Evolutionary conservation across 1,140 invertebrate species (phyloP), one percentile per base, ranked within the genome.

Genomic region (Planococcus citri): DNA sequence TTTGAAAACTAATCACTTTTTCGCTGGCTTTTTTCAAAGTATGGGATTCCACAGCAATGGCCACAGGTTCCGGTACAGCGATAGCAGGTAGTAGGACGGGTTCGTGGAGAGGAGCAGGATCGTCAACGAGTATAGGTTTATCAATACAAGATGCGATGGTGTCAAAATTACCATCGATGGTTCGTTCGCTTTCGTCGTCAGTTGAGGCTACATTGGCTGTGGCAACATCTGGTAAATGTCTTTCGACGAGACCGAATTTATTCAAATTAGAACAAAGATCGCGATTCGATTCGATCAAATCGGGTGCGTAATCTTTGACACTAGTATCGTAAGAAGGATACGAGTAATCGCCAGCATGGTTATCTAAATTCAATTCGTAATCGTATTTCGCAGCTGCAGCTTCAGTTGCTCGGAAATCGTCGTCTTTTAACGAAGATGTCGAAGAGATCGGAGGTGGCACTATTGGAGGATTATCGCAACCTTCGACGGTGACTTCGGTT

Each of bases 1-100:
- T 75, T 70, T 76, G 75, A 74, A 82, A 82, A 51, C 41, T 51
- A 17, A 51, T n/a, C 6, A 51, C 6, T 51, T 51, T 33, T 51
- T 17, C 12, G 41, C 6, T n/a, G 41, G n/a, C n/a, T n/a, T n/a
- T n/a, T 33, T 6, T 33, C 29, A 33, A 3, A 33, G 29, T 33
- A n/a, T n/a, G n/a, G n/a, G n/a, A n/a, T n/a, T n/a, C n/a, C n/a
- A n/a, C n/a, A n/a, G n/a, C n/a, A n/a, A n/a, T n/a, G n/a, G n/a
- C n/a, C n/a, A n/a, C n/a, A n/a, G n/a, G n/a, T n/a, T n/a, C n/a
- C n/a, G n/a, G n/a, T n/a, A n/a, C n/a, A 41, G 37, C 9, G 9
- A n/a, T 41, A n/a, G 9, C 37, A 41, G 37, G 37, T 10, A 41
- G n/a, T 10, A 9, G 37, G n/a, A 41, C 37, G 9, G n/a, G 9